Evolutionary conservation across 2,888 invertebrate species (phyloP).

Genomic region (Epistrophella euchroma): DNA sequence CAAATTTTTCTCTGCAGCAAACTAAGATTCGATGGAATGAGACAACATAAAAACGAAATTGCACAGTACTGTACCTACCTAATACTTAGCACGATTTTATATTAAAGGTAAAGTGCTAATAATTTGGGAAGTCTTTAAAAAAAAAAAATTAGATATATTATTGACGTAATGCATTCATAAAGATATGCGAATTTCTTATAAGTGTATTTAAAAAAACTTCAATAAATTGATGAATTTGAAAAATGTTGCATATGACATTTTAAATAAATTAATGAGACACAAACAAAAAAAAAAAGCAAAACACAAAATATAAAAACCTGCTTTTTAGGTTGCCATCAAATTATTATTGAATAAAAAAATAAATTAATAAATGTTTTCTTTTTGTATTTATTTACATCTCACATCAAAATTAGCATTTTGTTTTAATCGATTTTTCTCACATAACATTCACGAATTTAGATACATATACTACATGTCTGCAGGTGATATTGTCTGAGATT

Average conservation of each 20-base stretch:
- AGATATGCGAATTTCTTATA: constrained; percentile 1
- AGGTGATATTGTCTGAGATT: not conserved
- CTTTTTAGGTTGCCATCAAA: not conserved
- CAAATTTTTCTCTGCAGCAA: too few species aligned
- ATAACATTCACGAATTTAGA: not conserved
- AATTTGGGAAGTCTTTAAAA: constrained; percentile 1
- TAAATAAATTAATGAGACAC: constrained; percentile 1
- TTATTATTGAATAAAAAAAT: not conserved
- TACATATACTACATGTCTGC: not conserved
- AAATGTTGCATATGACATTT: constrained; percentile 1
- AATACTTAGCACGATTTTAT: not conserved
- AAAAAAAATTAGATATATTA: not conserved
- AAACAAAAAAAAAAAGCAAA: not conserved
- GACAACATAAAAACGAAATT: not conserved
- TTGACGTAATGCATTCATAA: constrained; percentile 4
- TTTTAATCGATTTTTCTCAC: constrained; percentile 25
- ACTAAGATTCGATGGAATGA: not conserved
- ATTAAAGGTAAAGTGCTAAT: constrained; percentile 3
- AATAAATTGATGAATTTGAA: constrained; percentile 19
- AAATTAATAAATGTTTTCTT: not conserved
- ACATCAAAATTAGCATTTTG: not conserved
- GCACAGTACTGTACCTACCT: constrained; percentile 3
- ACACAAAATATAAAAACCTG: not conserved
- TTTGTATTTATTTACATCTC: not conserved
- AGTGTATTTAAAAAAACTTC: not conserved